These are phyloP conservation scores for Siniperca scherzeri DNA, from an alignment of 2,797 vertebrate species.

Conservation along the genomic window DNA sequence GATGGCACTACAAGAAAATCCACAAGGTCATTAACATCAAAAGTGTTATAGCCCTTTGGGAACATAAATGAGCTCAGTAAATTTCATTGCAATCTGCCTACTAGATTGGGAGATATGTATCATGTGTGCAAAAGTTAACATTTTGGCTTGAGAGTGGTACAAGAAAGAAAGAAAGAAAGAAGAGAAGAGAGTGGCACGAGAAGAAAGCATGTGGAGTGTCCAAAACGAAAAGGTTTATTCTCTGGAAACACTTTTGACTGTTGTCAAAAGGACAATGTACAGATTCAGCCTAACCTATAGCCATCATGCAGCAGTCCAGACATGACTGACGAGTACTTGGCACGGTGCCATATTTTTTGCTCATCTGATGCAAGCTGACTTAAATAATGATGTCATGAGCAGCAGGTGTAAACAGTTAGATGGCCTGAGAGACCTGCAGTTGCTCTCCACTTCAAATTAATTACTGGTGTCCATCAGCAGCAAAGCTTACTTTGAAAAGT, in stretches of 20 bases:
- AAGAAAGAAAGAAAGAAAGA: no score
- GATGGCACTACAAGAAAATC: background rate
- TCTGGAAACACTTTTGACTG: no score
- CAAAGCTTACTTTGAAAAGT: slow-evolving; percentile 32
- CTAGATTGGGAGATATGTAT: background rate
- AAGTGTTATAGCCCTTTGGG: background rate
- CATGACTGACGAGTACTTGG: slow-evolving; percentile 28
- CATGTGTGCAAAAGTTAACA: background rate
- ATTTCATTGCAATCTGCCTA: background rate
- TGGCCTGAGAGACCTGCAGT: slow-evolving; percentile 33
- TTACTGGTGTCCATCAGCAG: slow-evolving; percentile 42
- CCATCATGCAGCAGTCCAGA: background rate
- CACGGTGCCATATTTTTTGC: slow-evolving; percentile 25
- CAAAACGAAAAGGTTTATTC: no score
- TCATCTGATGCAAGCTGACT: slow-evolving; percentile 12
- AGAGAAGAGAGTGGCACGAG: no score
- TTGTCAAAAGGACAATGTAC: slow-evolving; percentile 5
- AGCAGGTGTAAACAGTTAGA: slow-evolving; percentile 50
- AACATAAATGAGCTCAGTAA: background rate
- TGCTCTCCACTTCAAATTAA: slow-evolving; percentile 43
- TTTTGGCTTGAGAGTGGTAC: background rate
- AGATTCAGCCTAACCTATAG: background rate
- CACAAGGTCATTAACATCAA: background rate
- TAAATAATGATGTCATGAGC: slow-evolving; percentile 53
- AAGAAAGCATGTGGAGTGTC: no score